phyloP scores from a whole-genome alignment of 2,888 invertebrate species.

The Mimumesa dahlbomi region DNA sequence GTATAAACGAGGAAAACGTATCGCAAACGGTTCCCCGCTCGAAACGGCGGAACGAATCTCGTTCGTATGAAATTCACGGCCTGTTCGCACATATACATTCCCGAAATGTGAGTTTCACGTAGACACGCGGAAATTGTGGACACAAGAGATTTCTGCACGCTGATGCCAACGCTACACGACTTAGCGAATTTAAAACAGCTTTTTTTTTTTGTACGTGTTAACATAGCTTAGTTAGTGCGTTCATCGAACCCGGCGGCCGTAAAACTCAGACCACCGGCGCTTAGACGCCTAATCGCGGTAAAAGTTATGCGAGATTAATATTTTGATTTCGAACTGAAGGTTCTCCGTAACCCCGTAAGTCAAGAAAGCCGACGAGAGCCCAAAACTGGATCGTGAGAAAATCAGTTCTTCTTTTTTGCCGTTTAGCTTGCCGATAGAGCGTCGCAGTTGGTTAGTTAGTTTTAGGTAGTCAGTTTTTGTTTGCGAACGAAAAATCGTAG shows the following conservation, averaged over 20 bases:
- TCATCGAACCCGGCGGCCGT: constrained; percentile 19
- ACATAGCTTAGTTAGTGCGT: constrained; percentile 21
- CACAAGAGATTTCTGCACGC: constrained; percentile 31
- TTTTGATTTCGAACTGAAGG: constrained; percentile 25
- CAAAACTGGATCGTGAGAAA: constrained; percentile 12
- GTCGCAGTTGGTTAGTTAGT: too few species aligned
- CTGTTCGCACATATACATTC: too few species aligned
- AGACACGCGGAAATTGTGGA: constrained; percentile 41
- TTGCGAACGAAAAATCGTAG: too few species aligned
- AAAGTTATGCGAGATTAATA: constrained; percentile 21
- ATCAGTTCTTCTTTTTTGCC: constrained; percentile 9
- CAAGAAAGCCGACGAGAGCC: constrained; percentile 31
- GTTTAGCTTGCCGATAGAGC: neutral
- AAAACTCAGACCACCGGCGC: constrained; percentile 30
- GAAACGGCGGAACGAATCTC: too few species aligned
- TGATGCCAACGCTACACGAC: constrained; percentile 18
- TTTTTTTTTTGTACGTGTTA: constrained; percentile 25
- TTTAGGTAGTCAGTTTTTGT: too few species aligned
- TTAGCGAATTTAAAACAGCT: constrained; percentile 23
- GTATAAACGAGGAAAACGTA: too few species aligned
- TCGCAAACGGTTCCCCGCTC: too few species aligned
- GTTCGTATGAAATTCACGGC: too few species aligned
- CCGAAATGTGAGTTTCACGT: constrained; percentile 13
- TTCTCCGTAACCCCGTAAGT: constrained; percentile 24
- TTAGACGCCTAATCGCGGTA: constrained; percentile 13